Evolutionary conservation across 2,113 vertebrate genomes (phyloP), one percentile per base, ranked within the genome.

Genomic region (Nibea coibor): DNA sequence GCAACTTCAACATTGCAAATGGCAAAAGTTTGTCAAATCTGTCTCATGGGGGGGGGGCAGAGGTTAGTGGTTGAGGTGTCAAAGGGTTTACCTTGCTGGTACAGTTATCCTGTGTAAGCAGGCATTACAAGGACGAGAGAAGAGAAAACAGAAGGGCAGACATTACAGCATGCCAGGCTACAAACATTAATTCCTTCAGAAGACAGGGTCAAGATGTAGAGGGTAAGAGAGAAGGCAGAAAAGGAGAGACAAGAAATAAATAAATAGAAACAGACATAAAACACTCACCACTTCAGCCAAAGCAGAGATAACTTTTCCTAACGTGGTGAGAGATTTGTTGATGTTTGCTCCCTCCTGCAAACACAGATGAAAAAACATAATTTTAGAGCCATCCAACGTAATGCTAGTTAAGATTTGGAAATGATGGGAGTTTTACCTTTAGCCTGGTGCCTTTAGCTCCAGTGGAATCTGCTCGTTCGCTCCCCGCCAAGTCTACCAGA

Each of bases 301-400:
- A 0, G 98, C 98, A 73, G 98, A 99, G 92, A 99, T 99, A 80
- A 99, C 98, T 93, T 99, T 99, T 88, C 98, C 98, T 94, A 99
- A 89, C 1, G 98, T 99, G 75, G 98, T 99, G 79, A 99, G 96
- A 86, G 98, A 99, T 82, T 99, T 99, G 94, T 99, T 99, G 92
- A 99, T 99, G 93, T 99, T 99, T 86, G 98, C 98, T 89, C 98
- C 98, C 90, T 99, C 98, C 98, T 99, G 93, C 31, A 88, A 78
- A 0, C n/a, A 78, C 57, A 71, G 42, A 92, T 76, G 24, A 82
- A 93, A 47, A 58, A 68, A 50, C 19, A 43, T 77, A 14, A 80
- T 48, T 75, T 5, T 19, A 16, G 4, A 65, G 5, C 20, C 48
- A 75, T 75, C 42, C 42, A 22, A 48, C 15, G 10, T 24, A 17